phyloP scores from a whole-genome alignment of 2,797 vertebrate genomes.

The Oreonectes daqikongensis region DNA sequence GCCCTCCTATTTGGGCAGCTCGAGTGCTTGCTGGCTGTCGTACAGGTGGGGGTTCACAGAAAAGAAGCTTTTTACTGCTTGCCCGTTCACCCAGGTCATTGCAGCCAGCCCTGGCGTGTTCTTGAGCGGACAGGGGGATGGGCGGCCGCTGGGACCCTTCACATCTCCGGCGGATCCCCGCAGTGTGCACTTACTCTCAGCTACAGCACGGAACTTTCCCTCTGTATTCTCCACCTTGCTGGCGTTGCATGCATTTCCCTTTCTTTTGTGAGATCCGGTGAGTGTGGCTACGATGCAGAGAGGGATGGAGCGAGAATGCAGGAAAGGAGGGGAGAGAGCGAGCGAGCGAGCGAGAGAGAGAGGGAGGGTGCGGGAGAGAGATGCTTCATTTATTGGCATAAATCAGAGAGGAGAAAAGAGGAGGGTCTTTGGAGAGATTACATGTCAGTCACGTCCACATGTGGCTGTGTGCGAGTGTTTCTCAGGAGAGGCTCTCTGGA shows the following conservation, averaged over 20 bases:
- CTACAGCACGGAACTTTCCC: slow-evolving; percentile 53
- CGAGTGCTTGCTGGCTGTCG: slow-evolving; percentile 17
- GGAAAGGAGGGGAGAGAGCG: slow-evolving; percentile 33
- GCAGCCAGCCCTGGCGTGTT: slow-evolving; percentile 51
- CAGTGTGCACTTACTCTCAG: slow-evolving; percentile 25
- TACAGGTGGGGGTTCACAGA: slow-evolving; percentile 62
- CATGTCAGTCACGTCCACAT: slow-evolving; percentile 55
- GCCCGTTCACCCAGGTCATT: slow-evolving; percentile 57
- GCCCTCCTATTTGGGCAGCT: slow-evolving; percentile 47
- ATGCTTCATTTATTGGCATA: slow-evolving; percentile 62
- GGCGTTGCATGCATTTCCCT: slow-evolving; percentile 42
- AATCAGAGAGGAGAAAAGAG: slow-evolving; percentile 61
- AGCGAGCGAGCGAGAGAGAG: slow-evolving; percentile 30
- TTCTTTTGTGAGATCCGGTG: slow-evolving; percentile 44
- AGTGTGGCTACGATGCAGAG: slow-evolving; percentile 51
- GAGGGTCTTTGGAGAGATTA: slow-evolving; percentile 55
- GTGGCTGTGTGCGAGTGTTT: slow-evolving; percentile 16
- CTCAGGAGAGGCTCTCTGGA: slow-evolving; percentile 28
- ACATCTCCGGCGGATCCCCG: slow-evolving; percentile 49
- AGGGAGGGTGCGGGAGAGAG: slow-evolving; percentile 43
- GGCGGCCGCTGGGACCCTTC: slow-evolving; percentile 46
- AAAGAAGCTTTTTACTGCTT: slow-evolving; percentile 52
- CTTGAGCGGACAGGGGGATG: slow-evolving; percentile 38
- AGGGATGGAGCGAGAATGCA: slow-evolving; percentile 44
- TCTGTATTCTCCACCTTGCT: slow-evolving; percentile 34